Evolutionary conservation across 2,888 invertebrate genomes (phyloP).

Genomic region (Drosophila merina): DNA sequence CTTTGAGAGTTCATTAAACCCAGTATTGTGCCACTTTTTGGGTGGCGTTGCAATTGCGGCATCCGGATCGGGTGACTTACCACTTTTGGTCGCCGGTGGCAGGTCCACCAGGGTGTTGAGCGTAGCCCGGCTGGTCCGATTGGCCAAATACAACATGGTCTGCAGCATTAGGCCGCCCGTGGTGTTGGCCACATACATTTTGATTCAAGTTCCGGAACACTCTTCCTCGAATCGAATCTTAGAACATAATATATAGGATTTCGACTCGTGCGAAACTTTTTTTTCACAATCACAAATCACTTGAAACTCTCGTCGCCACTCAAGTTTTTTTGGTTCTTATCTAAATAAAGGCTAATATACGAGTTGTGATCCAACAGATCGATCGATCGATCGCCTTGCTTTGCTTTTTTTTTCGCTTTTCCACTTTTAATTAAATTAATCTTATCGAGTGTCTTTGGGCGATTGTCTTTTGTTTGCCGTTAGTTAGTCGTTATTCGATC

Average conservation of each 20-base stretch:
- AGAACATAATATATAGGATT: neutral
- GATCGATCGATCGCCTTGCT: conserved; percentile 6
- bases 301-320: conserved; percentile 3
- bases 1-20: neutral
- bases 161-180: conserved; percentile 83
- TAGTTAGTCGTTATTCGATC: conserved; percentile 10
- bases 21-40: conserved; percentile 4
- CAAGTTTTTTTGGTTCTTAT: conserved; percentile 7
- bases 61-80: conserved; percentile 71
- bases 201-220: conserved; percentile 3
- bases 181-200: conserved; percentile 82
- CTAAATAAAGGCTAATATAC: conserved; percentile 4
- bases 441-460: conserved; percentile 37
- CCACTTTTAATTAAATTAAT: conserved; percentile 42
- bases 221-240: neutral
- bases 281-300: conserved; percentile 6
- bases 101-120: conserved; percentile 81
- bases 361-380: conserved; percentile 11
- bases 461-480: conserved; percentile 17
- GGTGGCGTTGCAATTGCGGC: neutral
- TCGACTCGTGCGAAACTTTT: too few relatives aligned
- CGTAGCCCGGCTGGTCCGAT: conserved; percentile 82
- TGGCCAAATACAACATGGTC: conserved; percentile 84
- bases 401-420: neutral
- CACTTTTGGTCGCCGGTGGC: conserved; percentile 81